Base-by-base conservation (phyloP, 2,797 vertebrate genomes). In the Enteromius argenteus region DNA sequence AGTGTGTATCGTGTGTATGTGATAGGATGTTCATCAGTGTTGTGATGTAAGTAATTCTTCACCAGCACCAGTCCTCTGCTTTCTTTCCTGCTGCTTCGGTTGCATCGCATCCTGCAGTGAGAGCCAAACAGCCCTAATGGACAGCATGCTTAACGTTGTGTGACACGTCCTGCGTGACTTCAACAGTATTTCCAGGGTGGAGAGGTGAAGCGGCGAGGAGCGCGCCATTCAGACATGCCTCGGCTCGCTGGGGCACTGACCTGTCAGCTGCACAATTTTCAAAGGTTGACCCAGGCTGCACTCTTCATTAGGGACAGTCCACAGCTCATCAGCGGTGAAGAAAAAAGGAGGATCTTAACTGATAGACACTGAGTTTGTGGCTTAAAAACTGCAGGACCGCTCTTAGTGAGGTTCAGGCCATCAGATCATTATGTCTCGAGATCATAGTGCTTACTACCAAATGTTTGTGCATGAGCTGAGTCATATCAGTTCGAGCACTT, bases 181-280 rank as follows among this genome's bases (percentile, higher is more conserved):
- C 85, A 87, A 86, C 85, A 64, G 87, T 82, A 80, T 79, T 85
- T 86, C 86, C 72, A 39, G 44, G 37, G 58, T 78, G 60, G 83
- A 91, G 90, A 92, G 91, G 89, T 86, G 86, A 87, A 84, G 86
- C 89, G 87, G 90, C 91, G 91, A 92, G 91, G 84, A 89, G 88
- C 89, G 88, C 87, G 91, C 92, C 90, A 86, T 85, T 86, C 23
- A 82, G 83, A 83, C 88, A 87, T 85, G 88, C 73, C 69, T 42
- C 74, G 74, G 62, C 80, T 64, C n/a, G 88, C 85, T 75, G 30
- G 85, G 51, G 76, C 66, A 69, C 51, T 86, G 86, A 85, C 86
- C 86, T 80, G 13, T 81, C 85, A 81, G 73, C 64, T 35, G 27
- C 15, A 42, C 79, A 19, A 17, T 67, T 68, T 67, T 46, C 51